Conservation (phyloP, 1,140 invertebrate genomes). For the Colletes latitarsis region DNA sequence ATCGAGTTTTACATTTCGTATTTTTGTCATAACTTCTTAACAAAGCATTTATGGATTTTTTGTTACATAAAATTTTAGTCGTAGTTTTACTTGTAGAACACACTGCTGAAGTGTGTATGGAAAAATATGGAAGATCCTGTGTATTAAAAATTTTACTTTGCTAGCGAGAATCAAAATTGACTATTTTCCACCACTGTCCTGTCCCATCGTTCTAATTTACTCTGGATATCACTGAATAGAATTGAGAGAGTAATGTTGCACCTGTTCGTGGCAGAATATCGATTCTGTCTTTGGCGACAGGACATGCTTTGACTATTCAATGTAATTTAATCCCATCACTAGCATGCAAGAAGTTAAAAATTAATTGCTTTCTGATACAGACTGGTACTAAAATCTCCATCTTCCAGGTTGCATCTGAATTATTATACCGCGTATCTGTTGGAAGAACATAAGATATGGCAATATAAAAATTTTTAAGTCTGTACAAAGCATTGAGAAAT, state of each 20-base stretch:
- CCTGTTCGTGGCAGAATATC: background rate
- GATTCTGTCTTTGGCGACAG: background rate
- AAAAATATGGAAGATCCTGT: too few relatives aligned
- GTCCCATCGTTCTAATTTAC: background rate
- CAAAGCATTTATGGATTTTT: too few relatives aligned
- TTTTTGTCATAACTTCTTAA: too few relatives aligned
- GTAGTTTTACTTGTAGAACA: too few relatives aligned
- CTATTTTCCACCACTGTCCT: background rate
- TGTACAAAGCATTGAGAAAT: too few relatives aligned
- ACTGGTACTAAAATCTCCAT: background rate
- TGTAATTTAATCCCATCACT: background rate
- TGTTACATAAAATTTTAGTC: too few relatives aligned
- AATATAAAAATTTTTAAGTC: too few relatives aligned
- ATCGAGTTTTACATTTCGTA: too few relatives aligned
- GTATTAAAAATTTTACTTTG: too few relatives aligned
- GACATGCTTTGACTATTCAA: constrained; percentile 7
- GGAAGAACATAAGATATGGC: too few relatives aligned
- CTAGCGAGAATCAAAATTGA: too few relatives aligned
- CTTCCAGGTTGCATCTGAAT: background rate
- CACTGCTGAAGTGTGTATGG: too few relatives aligned
- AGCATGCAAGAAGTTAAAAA: background rate
- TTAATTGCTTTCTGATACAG: background rate
- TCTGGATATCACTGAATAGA: background rate
- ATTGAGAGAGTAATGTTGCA: background rate
- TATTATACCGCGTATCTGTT: background rate